A percentile compares a stretch with the other conserved stretches of the same genome.
These are phyloP conservation scores for Ceratosolen fusciceps DNA, from an alignment of 1,140 invertebrate species.

Conservation along the genomic window DNA sequence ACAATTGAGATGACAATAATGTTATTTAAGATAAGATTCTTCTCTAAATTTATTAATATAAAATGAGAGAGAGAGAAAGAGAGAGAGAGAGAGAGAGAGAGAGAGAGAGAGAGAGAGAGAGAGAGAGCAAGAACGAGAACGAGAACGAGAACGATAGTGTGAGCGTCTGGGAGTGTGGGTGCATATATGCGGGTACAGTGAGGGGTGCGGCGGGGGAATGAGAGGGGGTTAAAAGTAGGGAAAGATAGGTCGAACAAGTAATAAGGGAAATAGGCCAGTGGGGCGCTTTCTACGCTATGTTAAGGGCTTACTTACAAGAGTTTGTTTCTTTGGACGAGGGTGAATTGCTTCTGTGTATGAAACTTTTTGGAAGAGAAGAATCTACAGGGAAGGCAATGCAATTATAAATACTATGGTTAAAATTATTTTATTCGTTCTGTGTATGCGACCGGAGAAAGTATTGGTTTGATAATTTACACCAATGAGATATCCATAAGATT, in stretches of 20 bases:
- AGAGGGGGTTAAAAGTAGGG: not conserved
- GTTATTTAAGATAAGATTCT: too few relatives aligned
- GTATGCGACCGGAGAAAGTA: not conserved
- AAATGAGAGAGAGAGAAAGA: too few relatives aligned
- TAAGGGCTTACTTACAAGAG: not conserved
- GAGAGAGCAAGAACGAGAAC: too few relatives aligned
- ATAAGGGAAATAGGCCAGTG: conserved; percentile 43
- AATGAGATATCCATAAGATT: not conserved
- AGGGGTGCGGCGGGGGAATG: too few relatives aligned
- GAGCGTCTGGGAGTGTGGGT: too few relatives aligned
- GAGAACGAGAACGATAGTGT: too few relatives aligned
- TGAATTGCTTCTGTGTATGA: not conserved
- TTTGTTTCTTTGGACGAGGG: not conserved
- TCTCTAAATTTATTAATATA: too few relatives aligned
- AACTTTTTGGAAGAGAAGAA: not conserved
- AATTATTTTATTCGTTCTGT: conserved; percentile 16
- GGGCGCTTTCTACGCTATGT: conserved; percentile 30
- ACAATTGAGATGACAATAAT: too few relatives aligned
- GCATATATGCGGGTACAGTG: too few relatives aligned
- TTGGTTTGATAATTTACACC: not conserved
- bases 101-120: too few relatives aligned
- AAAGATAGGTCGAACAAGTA: conserved; percentile 31
- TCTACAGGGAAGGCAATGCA: not conserved
- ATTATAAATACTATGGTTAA: not conserved
- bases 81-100: too few relatives aligned